These are phyloP conservation scores for Mechanitis mazaeus DNA, from an alignment of 2,888 invertebrate species.

Conservation along the genomic window DNA sequence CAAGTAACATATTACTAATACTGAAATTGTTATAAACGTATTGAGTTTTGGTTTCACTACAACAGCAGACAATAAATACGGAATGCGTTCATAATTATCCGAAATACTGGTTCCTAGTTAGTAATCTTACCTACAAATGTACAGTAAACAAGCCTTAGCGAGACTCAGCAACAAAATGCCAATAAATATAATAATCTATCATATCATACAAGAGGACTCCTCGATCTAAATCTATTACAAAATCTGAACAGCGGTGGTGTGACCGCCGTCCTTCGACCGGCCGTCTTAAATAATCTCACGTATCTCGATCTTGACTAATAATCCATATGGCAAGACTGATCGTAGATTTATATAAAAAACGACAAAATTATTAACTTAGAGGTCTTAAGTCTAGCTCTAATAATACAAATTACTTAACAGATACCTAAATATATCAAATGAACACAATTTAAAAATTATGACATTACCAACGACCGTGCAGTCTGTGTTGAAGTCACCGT, in stretches of 20 bases:
- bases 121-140: constrained; percentile 41
- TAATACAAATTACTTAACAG: constrained; percentile 29
- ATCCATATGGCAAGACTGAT: constrained; percentile 29
- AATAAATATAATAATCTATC: constrained; percentile 40
- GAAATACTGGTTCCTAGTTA: constrained; percentile 33
- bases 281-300: not conserved
- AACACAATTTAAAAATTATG: constrained; percentile 34
- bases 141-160: constrained; percentile 41
- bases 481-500: not conserved
- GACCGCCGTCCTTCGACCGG: not conserved
- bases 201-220: constrained; percentile 38
- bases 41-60: constrained; percentile 18
- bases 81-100: constrained; percentile 40
- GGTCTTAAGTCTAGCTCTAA: constrained; percentile 18
- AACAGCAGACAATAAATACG: constrained; percentile 41
- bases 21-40: constrained; percentile 21
- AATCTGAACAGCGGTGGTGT: not conserved
- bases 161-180: constrained; percentile 42
- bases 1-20: constrained; percentile 24
- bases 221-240: constrained; percentile 30
- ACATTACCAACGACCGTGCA: not conserved
- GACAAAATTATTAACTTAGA: constrained; percentile 13
- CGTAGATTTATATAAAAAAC: constrained; percentile 15
- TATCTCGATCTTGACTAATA: constrained; percentile 11
- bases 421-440: constrained; percentile 40